Evolutionary conservation across 2,113 vertebrate genomes (phyloP), one percentile per base, ranked within the genome.

Genomic region (Lepisosteus oculatus): DNA sequence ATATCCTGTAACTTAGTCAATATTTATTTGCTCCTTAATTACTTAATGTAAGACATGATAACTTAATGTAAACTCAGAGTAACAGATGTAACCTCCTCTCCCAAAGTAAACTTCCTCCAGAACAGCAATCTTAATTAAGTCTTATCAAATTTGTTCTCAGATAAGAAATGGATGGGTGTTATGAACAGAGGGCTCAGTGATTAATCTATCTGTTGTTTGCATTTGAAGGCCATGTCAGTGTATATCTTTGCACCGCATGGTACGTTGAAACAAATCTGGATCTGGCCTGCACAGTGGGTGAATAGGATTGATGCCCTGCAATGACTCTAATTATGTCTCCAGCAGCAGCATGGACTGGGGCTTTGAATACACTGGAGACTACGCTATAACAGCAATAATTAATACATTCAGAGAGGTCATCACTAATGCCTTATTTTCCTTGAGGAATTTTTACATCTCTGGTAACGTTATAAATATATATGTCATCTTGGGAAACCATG

Each of bases 1-100:
- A 29, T 29, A 29, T 29, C 29, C 29, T 92, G 90, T 86, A 83
- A 81, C 87, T 80, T 85, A 45, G 43, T 66, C 14, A 66, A 66
- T 66, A 13, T 55, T 54, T 47, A 14, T 13, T 42, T 14, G 9
- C 41, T 5, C 47, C 45, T 47, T 14, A 68, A 13, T 17, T 55
- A 51, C 4, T 51, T 17, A 17, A 17, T 17, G 15, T 17, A 17
- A 17, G 8, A 55, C 9, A 55, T 41, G 8, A 9, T 14, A 9
- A 59, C n/a, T 59, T 59, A 59, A 59, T 59, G 56, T 59, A 55
- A 68, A 68, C 66, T 55, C 6, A 4, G 9, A 54, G 29, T 54
- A 68, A 68, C 66, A 68, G 66, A 68, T 68, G 51, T 68, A 15
- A 68, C 45, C 66, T 55, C 66, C 9, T 68, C 47, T 29, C 66